Percentiles rank a stretch among this genome's conserved stretches.
Evolutionary conservation across 2,888 invertebrate species (phyloP).

Genomic region (Leptinotarsa juncta): DNA sequence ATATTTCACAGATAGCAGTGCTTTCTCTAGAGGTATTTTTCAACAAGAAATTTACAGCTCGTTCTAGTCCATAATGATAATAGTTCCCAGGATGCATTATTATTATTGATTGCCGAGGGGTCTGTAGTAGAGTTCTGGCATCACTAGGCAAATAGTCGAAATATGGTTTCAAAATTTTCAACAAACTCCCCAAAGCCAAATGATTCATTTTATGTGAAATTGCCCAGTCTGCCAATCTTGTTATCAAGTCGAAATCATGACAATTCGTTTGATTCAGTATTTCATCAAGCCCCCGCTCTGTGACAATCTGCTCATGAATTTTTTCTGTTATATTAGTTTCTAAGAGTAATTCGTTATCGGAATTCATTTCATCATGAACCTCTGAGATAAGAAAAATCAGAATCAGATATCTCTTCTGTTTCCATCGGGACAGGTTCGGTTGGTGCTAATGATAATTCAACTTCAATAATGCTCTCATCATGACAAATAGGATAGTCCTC

Average conservation of each 20-base stretch:
- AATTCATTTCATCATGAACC: constrained; percentile 11
- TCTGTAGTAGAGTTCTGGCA: constrained; percentile 30
- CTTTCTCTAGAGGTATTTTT: constrained; percentile 13
- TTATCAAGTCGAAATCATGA: constrained; percentile 3
- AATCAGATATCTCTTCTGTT: neutral
- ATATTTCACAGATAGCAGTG: constrained; percentile 9
- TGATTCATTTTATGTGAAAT: constrained; percentile 29
- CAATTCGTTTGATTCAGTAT: constrained; percentile 6
- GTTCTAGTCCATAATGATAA: constrained; percentile 27
- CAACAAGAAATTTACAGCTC: constrained; percentile 19
- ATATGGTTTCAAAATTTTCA: constrained; percentile 29
- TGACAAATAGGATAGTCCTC: neutral
- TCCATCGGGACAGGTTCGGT: neutral
- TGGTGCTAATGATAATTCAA: constrained; percentile 5
- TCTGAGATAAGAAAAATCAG: neutral
- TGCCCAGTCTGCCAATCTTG: constrained; percentile 32
- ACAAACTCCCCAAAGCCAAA: constrained; percentile 20
- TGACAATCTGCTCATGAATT: neutral
- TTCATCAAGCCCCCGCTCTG: neutral
- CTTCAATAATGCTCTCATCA: neutral
- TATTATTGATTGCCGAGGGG: constrained; percentile 17
- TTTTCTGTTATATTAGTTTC: neutral
- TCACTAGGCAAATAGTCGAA: constrained; percentile 29
- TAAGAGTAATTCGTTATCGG: neutral
- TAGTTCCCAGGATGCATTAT: constrained; percentile 26